Percentiles rank a stretch among this genome's conserved stretches.
These are phyloP conservation scores for Lindbergichthys nudifrons DNA, from an alignment of 2,797 vertebrate genomes.

Conservation along the genomic window DNA sequence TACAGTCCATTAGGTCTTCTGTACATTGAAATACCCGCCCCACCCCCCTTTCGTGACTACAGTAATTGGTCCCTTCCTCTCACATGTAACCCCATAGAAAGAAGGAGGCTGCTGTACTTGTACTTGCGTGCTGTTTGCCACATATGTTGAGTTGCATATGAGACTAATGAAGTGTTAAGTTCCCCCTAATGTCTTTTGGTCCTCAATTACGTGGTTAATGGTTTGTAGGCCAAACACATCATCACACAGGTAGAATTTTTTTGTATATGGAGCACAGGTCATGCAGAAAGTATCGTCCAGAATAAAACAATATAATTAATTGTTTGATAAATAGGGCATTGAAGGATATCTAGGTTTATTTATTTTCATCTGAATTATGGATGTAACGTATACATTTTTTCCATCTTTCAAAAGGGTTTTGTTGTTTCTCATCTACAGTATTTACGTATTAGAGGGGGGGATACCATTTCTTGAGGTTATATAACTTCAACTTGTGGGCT, in stretches of 20 bases:
- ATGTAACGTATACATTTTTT: not conserved
- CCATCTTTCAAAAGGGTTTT: not conserved
- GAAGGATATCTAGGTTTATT: not conserved
- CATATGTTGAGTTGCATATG: slow-evolving; percentile 64
- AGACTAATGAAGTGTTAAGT: slow-evolving; percentile 69
- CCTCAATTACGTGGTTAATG: slow-evolving; percentile 56
- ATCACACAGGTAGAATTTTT: slow-evolving; percentile 51
- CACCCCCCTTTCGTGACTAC: slow-evolving; percentile 55
- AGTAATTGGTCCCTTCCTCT: slow-evolving; percentile 80
- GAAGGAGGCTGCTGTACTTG: slow-evolving; percentile 68
- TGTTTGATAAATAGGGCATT: not conserved
- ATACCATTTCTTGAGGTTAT: slow-evolving; percentile 57
- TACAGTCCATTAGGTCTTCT: slow-evolving; percentile 69
- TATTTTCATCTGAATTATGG: not conserved
- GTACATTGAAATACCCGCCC: slow-evolving; percentile 52
- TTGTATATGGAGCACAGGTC: slow-evolving; percentile 34
- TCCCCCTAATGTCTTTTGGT: slow-evolving; percentile 54
- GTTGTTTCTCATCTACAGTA: not conserved
- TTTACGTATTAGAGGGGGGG: slow-evolving; percentile 31
- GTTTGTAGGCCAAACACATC: slow-evolving; percentile 52
- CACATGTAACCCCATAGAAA: slow-evolving; percentile 76
- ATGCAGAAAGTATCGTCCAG: slow-evolving; percentile 15
- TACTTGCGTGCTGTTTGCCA: slow-evolving; percentile 48
- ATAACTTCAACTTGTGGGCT: slow-evolving; percentile 63
- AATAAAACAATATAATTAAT: slow-evolving; percentile 25